Base-by-base conservation (phyloP, 2,113 vertebrate genomes). In the Pithys albifrons region DNA sequence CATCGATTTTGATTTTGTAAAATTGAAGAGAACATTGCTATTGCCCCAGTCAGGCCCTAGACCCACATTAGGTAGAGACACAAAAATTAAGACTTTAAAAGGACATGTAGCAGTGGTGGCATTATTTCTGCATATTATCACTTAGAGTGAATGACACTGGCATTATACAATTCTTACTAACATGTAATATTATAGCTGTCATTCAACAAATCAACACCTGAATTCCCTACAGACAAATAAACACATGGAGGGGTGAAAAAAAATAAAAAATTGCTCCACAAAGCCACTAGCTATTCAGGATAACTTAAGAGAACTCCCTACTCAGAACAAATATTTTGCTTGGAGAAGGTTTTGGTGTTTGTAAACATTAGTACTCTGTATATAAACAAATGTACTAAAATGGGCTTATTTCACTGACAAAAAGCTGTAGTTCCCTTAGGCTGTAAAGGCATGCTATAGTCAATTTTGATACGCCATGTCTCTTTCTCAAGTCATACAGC, bases 41-140 rank as follows among this genome's bases (percentile, higher is more conserved):
- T 25, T 65, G 23, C 31, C 46, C 28, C 29, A 25, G 14, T 7
- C 28, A 76, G 43, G 41, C 17, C 19, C 54, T 43, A 52, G 18
- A 78, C 18, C 23, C 23, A 29, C 33, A 43, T 14, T 23, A 35
- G 8, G 20, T 31, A 84, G 0, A 76, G n/a, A 57, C 10, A 86
- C 5, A 87, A 78, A 59, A 81, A 37, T 19, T 17, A 35, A 35
- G 12, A 51, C 23, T 65, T 65, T 39, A 27, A 61, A 85, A 94
- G 67, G 41, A 77, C 20, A 52, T 0, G 0, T 3, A 52, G n/a
- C 3, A 2, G n/a, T 19, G 18, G 25, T 58, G 39, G 66, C 37
- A 64, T 46, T 57, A 43, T n/a, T 88, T 85, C 41, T 64, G 51
- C 37, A 49, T 13, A 18, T 18, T 45, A 22, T 48, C 69, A 52